A percentile compares a stretch with the other conserved stretches of the same genome.
phyloP scores from a whole-genome alignment of 2,113 vertebrate genomes.

The Axis porcinus region DNA sequence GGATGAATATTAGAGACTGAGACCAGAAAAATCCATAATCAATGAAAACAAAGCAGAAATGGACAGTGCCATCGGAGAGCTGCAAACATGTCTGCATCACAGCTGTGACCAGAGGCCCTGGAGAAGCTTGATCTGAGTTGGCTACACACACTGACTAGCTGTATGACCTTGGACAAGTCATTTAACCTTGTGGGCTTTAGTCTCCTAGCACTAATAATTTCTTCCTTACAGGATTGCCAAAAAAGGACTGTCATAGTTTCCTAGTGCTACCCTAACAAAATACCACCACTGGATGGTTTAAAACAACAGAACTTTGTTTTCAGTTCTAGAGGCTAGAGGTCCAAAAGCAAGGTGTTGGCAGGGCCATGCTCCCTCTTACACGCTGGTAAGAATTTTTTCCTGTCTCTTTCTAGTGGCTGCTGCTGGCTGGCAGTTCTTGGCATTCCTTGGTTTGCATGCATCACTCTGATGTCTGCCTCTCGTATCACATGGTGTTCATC shows the following conservation, averaged over 20 bases:
- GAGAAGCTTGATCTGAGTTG: neutral
- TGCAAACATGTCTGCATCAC: neutral
- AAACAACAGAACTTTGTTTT: neutral
- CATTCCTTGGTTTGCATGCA: neutral
- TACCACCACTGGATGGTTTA: neutral
- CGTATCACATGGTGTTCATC: neutral
- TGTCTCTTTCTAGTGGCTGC: neutral
- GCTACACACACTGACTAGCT: neutral
- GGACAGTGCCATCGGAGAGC: neutral
- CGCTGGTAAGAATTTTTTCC: neutral
- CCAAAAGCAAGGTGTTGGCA: neutral
- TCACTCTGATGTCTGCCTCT: neutral
- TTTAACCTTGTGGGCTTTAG: neutral
- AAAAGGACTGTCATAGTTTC: neutral
- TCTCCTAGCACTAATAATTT: neutral
- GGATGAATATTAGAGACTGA: neutral
- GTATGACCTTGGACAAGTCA: neutral
- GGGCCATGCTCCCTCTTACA: neutral
- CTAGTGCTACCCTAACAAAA: neutral
- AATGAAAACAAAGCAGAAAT: neutral
- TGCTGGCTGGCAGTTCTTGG: neutral
- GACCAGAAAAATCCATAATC: neutral
- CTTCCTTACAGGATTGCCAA: neutral
- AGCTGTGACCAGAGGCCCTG: neutral
- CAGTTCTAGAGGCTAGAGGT: neutral